These are phyloP conservation scores for Holothuria leucospilota DNA, from an alignment of 53 echinoderm and acorn worm species.

Conservation along the genomic window DNA sequence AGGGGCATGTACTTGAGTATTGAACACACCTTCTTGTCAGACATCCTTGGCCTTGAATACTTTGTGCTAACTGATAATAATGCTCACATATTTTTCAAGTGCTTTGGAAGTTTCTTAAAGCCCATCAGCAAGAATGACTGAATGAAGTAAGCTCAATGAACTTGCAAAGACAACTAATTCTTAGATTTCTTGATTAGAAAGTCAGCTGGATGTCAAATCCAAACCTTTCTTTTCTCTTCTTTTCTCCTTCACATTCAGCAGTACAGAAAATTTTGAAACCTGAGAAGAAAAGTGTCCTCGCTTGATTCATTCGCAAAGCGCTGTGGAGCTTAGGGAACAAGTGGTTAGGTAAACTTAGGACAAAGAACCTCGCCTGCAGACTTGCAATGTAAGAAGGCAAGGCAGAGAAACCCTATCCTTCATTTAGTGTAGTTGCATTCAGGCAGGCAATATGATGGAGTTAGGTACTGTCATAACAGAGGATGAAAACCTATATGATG, in stretches of 20 bases:
- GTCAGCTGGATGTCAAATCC: too few relatives aligned
- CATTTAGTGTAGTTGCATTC: conserved; percentile 22
- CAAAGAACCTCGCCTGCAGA: conserved; percentile 22
- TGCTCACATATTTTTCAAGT: too few relatives aligned
- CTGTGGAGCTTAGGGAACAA: background rate
- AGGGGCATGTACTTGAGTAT: too few relatives aligned
- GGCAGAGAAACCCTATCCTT: conserved; percentile 4
- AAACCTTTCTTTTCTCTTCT: too few relatives aligned
- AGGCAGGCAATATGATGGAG: background rate
- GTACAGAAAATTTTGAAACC: conserved; percentile 10
- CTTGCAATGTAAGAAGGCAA: background rate
- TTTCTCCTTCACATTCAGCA: background rate
- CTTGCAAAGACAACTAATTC: too few relatives aligned
- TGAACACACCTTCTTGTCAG: too few relatives aligned
- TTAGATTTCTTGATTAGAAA: too few relatives aligned
- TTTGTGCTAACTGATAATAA: too few relatives aligned
- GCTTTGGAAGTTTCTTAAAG: too few relatives aligned
- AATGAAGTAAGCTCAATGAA: too few relatives aligned
- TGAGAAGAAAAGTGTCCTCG: conserved; percentile 23
- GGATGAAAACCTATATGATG: background rate
- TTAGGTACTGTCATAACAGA: conserved; percentile 13
- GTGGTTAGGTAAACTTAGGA: conserved; percentile 1
- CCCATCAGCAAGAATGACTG: too few relatives aligned
- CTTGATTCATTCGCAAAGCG: background rate
- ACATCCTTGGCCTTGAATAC: too few relatives aligned